A percentile compares a stretch with the other conserved stretches of the same genome.
These are phyloP conservation scores for Corythoichthys haematopterus DNA, from an alignment of 2,113 vertebrate genomes.

Conservation along the genomic window DNA sequence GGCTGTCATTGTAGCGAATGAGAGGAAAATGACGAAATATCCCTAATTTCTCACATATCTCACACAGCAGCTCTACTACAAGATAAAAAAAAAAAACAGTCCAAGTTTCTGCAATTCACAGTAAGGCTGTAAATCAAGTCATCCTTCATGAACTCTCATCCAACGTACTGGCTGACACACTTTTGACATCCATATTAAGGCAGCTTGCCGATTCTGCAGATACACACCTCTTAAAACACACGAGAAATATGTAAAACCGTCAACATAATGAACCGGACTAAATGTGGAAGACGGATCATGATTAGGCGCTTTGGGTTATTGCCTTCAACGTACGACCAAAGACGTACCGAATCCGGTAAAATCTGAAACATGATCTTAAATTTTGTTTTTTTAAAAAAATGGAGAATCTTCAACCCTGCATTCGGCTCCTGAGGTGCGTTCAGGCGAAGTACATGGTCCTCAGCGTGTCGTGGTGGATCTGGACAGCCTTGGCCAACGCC, in stretches of 20 bases:
- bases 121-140: conserved; percentile 20
- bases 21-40: neutral
- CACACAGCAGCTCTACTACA: neutral
- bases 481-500: conserved; percentile 71
- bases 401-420: neutral
- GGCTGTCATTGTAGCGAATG: too few relatives aligned
- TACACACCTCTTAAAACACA: conserved; percentile 23
- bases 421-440: conserved; percentile 10
- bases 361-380: conserved; percentile 1
- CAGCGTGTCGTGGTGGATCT: conserved; percentile 75
- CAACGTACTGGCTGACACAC: conserved; percentile 7
- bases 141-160: conserved; percentile 32
- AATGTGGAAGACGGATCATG: conserved; percentile 24
- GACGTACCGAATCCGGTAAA: conserved; percentile 10
- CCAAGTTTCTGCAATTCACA: conserved; percentile 13
- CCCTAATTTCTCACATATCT: neutral
- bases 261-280: conserved; percentile 31
- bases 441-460: conserved; percentile 77
- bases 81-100: conserved; percentile 26
- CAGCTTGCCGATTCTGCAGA: conserved; percentile 2
- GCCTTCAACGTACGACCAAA: neutral
- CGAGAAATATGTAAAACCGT: conserved; percentile 26
- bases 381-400: neutral
- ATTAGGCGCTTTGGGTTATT: conserved; percentile 8
- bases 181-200: conserved; percentile 7